Conservation (phyloP, 2,113 vertebrate species). For the Poecile atricapillus region DNA sequence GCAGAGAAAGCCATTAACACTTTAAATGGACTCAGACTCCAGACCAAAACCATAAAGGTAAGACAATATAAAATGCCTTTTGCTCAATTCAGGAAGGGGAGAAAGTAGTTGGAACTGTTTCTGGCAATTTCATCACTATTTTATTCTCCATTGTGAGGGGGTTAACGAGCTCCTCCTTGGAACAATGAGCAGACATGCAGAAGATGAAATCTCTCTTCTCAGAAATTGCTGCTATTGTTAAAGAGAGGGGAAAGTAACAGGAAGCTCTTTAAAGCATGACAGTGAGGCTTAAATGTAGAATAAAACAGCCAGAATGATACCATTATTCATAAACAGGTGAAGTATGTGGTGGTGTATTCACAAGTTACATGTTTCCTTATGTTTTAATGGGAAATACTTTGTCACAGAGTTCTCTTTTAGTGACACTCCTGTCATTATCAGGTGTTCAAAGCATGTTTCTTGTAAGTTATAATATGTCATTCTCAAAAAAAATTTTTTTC, state of each 20-base stretch:
- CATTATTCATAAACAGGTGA: background rate
- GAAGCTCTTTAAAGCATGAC: background rate
- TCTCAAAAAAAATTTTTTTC: background rate
- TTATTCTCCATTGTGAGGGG: background rate
- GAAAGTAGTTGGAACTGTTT: background rate
- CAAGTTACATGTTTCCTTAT: background rate
- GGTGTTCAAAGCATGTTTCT: background rate
- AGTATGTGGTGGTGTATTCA: background rate
- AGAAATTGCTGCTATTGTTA: background rate
- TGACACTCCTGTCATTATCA: background rate
- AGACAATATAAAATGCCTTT: constrained; percentile 54
- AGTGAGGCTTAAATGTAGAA: background rate
- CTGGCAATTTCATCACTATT: background rate
- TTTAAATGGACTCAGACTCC: constrained; percentile 99
- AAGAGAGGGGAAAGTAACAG: background rate
- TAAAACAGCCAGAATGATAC: background rate
- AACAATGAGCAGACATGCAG: background rate
- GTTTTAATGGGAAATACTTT: background rate
- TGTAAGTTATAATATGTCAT: background rate
- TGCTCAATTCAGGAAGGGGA: background rate
- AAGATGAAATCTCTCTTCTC: background rate
- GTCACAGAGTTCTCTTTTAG: background rate
- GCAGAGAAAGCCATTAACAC: constrained; percentile 99
- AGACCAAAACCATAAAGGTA: constrained; percentile 99
- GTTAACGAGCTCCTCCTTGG: background rate